Conservation (phyloP, 2,888 invertebrate species). For the Eristalinus aeneus region DNA sequence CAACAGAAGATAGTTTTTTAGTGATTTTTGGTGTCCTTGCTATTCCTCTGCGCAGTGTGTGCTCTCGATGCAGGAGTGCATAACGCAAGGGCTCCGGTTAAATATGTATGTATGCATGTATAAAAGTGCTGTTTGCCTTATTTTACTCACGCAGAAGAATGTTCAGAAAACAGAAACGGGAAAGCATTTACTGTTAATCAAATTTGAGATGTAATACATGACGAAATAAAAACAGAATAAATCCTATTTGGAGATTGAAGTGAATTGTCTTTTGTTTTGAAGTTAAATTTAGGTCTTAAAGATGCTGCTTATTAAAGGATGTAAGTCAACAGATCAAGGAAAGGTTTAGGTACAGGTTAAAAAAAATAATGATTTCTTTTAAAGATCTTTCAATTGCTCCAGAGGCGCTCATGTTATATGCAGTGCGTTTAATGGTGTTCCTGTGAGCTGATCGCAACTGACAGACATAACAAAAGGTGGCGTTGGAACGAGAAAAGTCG, state of each 20-base stretch:
- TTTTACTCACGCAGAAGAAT: conserved; percentile 23
- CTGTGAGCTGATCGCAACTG: too few species aligned
- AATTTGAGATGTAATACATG: conserved; percentile 25
- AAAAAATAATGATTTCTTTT: too few species aligned
- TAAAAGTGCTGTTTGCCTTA: conserved; percentile 37
- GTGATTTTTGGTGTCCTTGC: conserved; percentile 24
- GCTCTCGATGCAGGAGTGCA: neutral
- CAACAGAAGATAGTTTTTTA: neutral
- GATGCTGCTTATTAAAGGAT: too few species aligned
- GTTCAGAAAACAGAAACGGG: conserved; percentile 11
- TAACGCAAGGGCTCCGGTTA: neutral
- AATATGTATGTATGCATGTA: neutral
- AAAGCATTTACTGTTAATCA: conserved; percentile 13
- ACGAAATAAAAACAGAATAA: conserved; percentile 29
- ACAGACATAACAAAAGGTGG: too few species aligned
- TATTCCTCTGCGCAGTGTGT: neutral
- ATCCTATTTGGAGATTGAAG: neutral
- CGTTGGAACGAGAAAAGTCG: too few species aligned
- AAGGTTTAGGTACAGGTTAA: too few species aligned
- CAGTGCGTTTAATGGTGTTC: too few species aligned
- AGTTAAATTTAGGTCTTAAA: too few species aligned
- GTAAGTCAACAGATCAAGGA: too few species aligned
- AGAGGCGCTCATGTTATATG: too few species aligned
- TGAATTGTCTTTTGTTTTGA: neutral
- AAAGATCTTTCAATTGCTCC: too few species aligned